Conservation (phyloP, 1,140 invertebrate species). For the Magallana angulata region DNA sequence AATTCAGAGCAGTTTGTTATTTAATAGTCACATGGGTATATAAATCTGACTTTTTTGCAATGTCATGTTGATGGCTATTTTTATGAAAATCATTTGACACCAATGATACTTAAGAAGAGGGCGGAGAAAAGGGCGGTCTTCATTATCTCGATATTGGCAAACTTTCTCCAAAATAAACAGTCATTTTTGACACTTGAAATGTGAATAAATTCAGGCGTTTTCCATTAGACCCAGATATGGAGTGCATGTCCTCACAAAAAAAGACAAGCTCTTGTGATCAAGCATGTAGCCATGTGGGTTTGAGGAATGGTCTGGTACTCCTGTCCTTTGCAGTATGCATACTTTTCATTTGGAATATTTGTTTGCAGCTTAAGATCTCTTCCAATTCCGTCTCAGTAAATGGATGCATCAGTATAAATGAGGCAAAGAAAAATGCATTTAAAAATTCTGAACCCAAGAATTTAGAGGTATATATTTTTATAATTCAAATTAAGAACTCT, state of each 20-base stretch:
- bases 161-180: not conserved
- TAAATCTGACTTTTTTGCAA: not conserved
- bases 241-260: constrained; percentile 11
- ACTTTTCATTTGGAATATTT: constrained; percentile 20
- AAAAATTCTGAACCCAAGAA: not conserved
- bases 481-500: no score
- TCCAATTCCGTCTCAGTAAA: not conserved
- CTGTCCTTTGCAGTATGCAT: not conserved
- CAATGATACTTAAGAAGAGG: not conserved
- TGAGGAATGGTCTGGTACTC: not conserved
- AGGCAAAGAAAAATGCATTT: not conserved
- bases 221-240: constrained; percentile 13
- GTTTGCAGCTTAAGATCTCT: not conserved
- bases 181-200: not conserved
- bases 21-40: no score
- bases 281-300: constrained; percentile 29
- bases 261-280: not conserved
- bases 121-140: constrained; percentile 17
- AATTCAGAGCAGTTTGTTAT: not conserved
- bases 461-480: no score
- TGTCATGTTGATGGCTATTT: constrained; percentile 11
- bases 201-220: not conserved
- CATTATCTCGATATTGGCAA: not conserved
- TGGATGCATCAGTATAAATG: not conserved
- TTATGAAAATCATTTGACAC: not conserved